Conservation (phyloP, 1,140 invertebrate species). For the Musca vetustissima region DNA sequence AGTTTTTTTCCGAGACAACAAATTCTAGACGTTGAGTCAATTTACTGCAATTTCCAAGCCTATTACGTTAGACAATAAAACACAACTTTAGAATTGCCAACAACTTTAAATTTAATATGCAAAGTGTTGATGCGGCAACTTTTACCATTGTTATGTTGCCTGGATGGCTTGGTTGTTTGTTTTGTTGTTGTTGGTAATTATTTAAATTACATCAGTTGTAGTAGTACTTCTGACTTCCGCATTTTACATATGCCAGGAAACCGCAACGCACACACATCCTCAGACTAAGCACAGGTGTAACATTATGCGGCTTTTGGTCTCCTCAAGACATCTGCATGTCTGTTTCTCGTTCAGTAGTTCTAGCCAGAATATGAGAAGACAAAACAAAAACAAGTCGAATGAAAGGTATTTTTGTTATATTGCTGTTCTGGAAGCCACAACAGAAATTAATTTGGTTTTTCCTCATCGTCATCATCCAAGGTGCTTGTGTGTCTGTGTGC, state of each 20-base stretch:
- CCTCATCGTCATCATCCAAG: neutral
- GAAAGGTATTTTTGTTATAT: conserved; percentile 1
- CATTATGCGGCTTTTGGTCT: conserved; percentile 15
- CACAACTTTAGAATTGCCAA: too few species aligned
- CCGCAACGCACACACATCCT: conserved; percentile 13
- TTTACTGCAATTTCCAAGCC: too few species aligned
- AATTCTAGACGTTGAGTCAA: too few species aligned
- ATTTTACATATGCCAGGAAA: conserved; percentile 6
- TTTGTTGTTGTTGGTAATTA: conserved; percentile 17
- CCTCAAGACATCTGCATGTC: neutral
- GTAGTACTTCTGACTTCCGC: conserved; percentile 2
- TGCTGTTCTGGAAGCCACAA: conserved; percentile 7
- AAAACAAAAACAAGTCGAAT: too few species aligned
- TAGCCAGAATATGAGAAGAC: neutral
- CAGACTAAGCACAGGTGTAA: conserved; percentile 18
- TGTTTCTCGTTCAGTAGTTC: neutral
- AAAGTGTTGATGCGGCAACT: neutral
- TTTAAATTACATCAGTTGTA: conserved; percentile 24
- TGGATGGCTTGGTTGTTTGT: neutral
- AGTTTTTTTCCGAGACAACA: too few species aligned
- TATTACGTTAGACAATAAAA: too few species aligned
- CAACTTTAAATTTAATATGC: too few species aligned
- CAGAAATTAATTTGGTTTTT: conserved; percentile 20
- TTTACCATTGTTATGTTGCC: neutral
- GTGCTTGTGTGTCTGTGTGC: neutral